Percentiles rank a stretch among this genome's conserved stretches.
These are phyloP conservation scores for Orius laevigatus DNA, from an alignment of 1,140 invertebrate species.

Conservation along the genomic window DNA sequence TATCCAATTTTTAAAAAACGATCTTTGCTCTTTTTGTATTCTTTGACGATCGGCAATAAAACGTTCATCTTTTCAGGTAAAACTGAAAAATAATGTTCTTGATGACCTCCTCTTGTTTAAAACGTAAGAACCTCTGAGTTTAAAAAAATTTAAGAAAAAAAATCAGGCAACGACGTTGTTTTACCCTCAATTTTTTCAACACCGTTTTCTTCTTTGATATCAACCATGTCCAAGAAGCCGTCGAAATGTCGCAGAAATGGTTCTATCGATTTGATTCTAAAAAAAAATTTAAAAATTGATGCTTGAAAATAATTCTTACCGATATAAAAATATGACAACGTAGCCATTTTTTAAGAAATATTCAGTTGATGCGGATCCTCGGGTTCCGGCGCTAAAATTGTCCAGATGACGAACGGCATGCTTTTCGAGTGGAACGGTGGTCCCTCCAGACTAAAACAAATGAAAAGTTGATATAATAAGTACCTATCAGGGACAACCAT, in stretches of 20 bases:
- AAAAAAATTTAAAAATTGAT: constrained; percentile 16
- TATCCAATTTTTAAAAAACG: constrained; percentile 60
- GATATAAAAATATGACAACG: constrained; percentile 62
- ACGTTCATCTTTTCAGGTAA: constrained; percentile 49
- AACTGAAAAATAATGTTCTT: constrained; percentile 32
- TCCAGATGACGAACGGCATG: constrained; percentile 95
- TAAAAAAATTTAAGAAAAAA: not conserved
- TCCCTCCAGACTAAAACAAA: constrained; percentile 72
- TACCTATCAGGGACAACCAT: constrained; percentile 3
- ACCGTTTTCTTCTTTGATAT: constrained; percentile 40
- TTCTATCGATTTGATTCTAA: constrained; percentile 59
- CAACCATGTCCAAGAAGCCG: constrained; percentile 62
- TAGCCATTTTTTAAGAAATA: constrained; percentile 78
- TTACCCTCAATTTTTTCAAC: constrained; percentile 12
- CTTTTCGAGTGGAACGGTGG: constrained; percentile 88
- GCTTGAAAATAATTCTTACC: constrained; percentile 28
- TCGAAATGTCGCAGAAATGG: constrained; percentile 78
- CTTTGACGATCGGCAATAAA: constrained; percentile 46
- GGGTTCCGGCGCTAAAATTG: constrained; percentile 92
- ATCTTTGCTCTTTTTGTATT: constrained; percentile 50
- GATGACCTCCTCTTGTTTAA: not conserved
- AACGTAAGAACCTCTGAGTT: not conserved
- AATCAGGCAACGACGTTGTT: not conserved
- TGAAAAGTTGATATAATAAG: constrained; percentile 13
- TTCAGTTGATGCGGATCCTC: constrained; percentile 87